phyloP scores from a whole-genome alignment of 1,140 invertebrate genomes.

The Temnothorax curvispinosus region DNA sequence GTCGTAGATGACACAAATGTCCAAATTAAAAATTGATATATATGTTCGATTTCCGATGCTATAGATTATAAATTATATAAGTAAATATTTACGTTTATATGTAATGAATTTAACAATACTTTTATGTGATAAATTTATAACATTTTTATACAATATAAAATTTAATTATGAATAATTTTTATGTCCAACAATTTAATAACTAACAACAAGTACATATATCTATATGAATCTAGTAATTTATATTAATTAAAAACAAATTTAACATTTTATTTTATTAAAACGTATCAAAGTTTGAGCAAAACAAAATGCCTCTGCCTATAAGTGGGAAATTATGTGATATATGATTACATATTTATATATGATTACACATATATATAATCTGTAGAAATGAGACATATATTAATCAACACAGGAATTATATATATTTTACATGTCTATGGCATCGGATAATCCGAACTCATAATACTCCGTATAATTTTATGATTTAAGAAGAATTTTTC shows the following conservation, averaged over 20 bases:
- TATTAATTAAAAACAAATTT: neutral
- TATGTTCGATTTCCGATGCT: neutral
- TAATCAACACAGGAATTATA: neutral
- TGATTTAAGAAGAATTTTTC: neutral
- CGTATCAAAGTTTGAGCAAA: neutral
- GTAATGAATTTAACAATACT: neutral
- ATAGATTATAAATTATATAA: constrained; percentile 36
- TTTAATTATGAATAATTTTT: neutral
- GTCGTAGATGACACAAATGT: neutral
- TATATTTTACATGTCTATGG: constrained; percentile 30
- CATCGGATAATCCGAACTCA: constrained; percentile 16
- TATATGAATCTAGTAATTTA: neutral
- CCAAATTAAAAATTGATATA: neutral
- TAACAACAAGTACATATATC: neutral
- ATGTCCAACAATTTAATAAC: neutral
- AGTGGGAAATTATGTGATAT: neutral
- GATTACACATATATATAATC: neutral
- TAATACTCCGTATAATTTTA: neutral
- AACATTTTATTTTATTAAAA: constrained; percentile 3
- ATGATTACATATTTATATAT: neutral
- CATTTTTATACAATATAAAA: neutral
- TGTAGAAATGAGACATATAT: neutral
- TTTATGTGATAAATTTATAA: neutral
- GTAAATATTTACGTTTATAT: neutral
- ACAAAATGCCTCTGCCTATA: neutral